Percentiles rank a stretch among this genome's conserved stretches.
Evolutionary conservation across 2,888 invertebrate genomes (phyloP).

Genomic region (Phasia obesa): DNA sequence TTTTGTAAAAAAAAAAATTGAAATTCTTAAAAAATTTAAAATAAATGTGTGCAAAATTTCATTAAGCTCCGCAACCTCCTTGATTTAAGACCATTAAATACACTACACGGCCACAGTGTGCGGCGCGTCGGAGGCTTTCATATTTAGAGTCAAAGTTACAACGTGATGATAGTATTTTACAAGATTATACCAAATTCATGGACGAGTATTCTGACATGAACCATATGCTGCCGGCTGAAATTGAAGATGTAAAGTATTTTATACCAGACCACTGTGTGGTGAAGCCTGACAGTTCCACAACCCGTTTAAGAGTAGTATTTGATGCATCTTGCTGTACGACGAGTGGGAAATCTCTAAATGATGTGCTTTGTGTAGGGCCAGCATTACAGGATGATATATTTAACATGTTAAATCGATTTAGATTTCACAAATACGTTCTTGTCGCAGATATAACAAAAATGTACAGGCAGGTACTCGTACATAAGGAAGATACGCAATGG

Average conservation of each 20-base stretch:
- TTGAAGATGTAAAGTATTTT: background rate
- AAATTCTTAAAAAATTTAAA: too few species aligned
- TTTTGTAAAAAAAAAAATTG: too few species aligned
- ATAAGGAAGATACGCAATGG: constrained; percentile 28
- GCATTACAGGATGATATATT: constrained; percentile 59
- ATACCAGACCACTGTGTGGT: constrained; percentile 50
- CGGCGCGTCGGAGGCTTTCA: constrained; percentile 19
- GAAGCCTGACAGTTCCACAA: constrained; percentile 62
- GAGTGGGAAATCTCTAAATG: constrained; percentile 43
- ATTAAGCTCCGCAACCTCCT: too few species aligned
- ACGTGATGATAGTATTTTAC: background rate
- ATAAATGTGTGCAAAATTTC: too few species aligned
- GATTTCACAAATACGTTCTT: constrained; percentile 46
- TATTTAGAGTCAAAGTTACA: background rate
- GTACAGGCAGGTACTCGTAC: constrained; percentile 50
- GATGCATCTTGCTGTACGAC: constrained; percentile 41
- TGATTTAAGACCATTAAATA: too few species aligned
- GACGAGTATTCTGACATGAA: constrained; percentile 2
- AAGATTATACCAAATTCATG: constrained; percentile 14
- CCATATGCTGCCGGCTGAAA: background rate
- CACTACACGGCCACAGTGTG: too few species aligned
- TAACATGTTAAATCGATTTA: constrained; percentile 50
- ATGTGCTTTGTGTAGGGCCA: constrained; percentile 51
- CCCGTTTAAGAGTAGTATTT: constrained; percentile 46
- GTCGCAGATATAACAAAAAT: constrained; percentile 59